These are phyloP conservation scores for Danionella dracula DNA, from an alignment of 2,797 vertebrate genomes.

Conservation along the genomic window DNA sequence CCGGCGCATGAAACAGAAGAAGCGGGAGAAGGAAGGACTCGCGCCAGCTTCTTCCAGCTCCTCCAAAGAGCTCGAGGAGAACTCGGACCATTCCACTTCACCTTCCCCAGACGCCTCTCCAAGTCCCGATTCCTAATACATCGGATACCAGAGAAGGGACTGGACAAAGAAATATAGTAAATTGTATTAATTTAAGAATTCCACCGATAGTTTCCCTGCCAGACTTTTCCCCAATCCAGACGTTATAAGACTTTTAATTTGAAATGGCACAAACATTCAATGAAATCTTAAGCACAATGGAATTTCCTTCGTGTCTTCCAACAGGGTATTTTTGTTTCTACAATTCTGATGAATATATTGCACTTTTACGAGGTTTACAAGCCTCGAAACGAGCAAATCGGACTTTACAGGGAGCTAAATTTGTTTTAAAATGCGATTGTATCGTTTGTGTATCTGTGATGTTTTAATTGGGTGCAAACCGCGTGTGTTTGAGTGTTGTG, in stretches of 20 bases:
- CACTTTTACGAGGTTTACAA: constrained; percentile 56
- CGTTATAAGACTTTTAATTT: background rate
- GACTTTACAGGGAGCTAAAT: constrained; percentile 50
- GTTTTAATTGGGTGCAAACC: background rate
- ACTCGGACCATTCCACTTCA: constrained; percentile 79
- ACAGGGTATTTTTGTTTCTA: constrained; percentile 44
- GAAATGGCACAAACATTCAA: background rate
- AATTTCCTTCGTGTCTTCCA: constrained; percentile 8
- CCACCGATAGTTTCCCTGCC: constrained; percentile 11
- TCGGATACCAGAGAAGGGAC: constrained; percentile 20
- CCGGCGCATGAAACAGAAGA: constrained; percentile 96
- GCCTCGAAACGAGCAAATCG: constrained; percentile 45
- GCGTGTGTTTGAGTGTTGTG: background rate
- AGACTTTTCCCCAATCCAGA: no score
- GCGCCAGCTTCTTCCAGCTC: constrained; percentile 67
- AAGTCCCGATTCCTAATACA: constrained; percentile 72
- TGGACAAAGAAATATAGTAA: constrained; percentile 9
- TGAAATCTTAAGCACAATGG: background rate
- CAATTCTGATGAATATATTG: constrained; percentile 40
- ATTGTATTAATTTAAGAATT: constrained; percentile 32
- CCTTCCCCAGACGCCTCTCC: constrained; percentile 88
- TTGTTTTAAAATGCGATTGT: constrained; percentile 29
- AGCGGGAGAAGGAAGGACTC: constrained; percentile 85
- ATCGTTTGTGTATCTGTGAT: constrained; percentile 19
- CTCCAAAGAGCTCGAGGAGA: constrained; percentile 74